Conservation (phyloP, 2,797 vertebrate genomes). For the Diceros bicornis region DNA sequence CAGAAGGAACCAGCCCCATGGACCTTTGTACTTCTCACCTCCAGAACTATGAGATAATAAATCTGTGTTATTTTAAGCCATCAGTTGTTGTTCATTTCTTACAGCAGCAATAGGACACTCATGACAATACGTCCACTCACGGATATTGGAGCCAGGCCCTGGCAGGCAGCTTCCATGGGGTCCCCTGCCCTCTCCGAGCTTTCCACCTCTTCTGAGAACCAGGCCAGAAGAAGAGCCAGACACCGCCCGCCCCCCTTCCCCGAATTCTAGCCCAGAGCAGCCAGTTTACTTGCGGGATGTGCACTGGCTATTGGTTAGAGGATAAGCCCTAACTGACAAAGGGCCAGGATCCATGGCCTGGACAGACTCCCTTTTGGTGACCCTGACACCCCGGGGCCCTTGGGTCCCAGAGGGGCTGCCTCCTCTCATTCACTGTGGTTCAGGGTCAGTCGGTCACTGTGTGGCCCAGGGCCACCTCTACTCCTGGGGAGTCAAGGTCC, state of each 20-base stretch:
- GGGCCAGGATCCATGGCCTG: not conserved
- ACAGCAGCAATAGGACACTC: not conserved
- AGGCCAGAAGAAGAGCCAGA: not conserved
- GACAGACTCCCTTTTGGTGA: not conserved
- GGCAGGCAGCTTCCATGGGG: not conserved
- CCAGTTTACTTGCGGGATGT: not conserved
- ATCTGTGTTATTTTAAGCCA: not conserved
- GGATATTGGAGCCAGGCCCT: not conserved
- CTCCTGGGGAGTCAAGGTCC: not conserved
- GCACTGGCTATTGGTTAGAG: not conserved
- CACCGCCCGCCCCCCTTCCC: no score
- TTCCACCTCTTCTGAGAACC: not conserved
- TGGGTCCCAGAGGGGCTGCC: not conserved
- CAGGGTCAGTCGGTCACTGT: not conserved
- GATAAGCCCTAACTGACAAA: fast-evolving
- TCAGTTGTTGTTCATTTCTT: not conserved
- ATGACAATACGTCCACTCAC: fast-evolving
- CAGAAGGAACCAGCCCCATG: not conserved
- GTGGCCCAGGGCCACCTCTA: not conserved
- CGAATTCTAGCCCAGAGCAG: no score
- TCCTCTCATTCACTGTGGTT: not conserved
- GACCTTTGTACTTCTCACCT: not conserved
- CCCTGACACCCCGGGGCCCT: not conserved
- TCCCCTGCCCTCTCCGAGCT: not conserved
- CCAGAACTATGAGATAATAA: not conserved